Conservation (phyloP, 1,140 invertebrate species). For the Chelonus insularis region DNA sequence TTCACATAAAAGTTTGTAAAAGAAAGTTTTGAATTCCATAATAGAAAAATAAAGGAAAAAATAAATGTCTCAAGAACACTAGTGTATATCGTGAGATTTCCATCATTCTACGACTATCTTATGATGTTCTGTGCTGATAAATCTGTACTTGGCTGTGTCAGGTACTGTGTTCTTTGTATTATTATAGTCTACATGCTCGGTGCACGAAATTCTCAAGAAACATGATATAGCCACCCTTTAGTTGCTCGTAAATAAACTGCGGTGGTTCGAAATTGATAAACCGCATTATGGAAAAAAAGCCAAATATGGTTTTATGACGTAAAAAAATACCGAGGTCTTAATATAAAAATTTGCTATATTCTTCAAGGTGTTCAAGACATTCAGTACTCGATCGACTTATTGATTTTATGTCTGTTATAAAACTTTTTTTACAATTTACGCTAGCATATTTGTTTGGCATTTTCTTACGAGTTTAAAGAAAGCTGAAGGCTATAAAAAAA, state of each 20-base stretch:
- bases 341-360: not conserved
- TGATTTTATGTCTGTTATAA: too few species aligned
- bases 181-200: not conserved
- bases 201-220: slow-evolving; percentile 7
- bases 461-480: too few species aligned
- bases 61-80: not conserved
- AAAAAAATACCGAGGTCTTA: not conserved
- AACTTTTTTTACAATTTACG: too few species aligned
- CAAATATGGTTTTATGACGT: not conserved
- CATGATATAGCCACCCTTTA: not conserved
- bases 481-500: too few species aligned
- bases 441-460: too few species aligned
- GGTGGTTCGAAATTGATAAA: not conserved
- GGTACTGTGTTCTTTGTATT: slow-evolving; percentile 4
- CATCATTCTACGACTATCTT: not conserved
- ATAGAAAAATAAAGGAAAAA: too few species aligned
- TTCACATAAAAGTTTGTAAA: too few species aligned
- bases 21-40: too few species aligned
- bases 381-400: too few species aligned
- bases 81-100: not conserved
- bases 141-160: slow-evolving; percentile 16
- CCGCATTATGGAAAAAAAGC: not conserved
- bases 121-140: not conserved
- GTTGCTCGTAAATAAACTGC: not conserved
- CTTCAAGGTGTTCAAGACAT: not conserved